Evolutionary conservation across 2,113 vertebrate genomes (phyloP), one percentile per base, ranked within the genome.

Genomic region (Pluvianellus socialis): DNA sequence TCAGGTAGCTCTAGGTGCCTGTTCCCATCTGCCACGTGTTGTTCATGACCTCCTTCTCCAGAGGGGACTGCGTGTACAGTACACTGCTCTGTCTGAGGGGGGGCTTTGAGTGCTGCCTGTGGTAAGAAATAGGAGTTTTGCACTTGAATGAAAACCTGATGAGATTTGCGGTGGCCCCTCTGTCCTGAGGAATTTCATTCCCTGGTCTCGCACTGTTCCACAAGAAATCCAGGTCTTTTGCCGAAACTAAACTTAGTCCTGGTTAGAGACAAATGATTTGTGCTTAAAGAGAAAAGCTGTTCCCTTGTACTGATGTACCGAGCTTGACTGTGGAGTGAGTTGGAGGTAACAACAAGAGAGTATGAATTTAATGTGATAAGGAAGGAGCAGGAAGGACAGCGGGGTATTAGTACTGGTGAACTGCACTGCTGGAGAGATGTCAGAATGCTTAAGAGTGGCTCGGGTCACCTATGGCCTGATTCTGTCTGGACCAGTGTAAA

Each of bases 221-320:
- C 24, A 61, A 28, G 63, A 92, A 76, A 70, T 61, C 19, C 2
- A 1, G 1, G 9, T 55, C 35, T 75, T 70, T 56, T 76, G 17
- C 56, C 63, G 56, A 77, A 74, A 10, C 44, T 42, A 15, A 27
- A 8, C 32, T 52, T 92, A 14, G 30, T 55, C 11, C 55, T 62
- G 7, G 9, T 72, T 74, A 67, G 9, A 58, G 18, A 22, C 11
- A 66, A 49, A 35, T 45, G 0, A 52, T 70, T 45, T 72, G 28
- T 80, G 33, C 15, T 22, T 56, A 8, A 70, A 66, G 6, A 84
- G 8, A 40, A 40, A 44, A 71, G 40, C 27, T 70, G 10, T 79
- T 73, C 27, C 44, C 26, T 47, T 0, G 0, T 82, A 33, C n/a
- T n/a, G 20, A 35, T 44, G 22, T 10, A 47, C 14, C 0, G 2